Evolutionary conservation across 2,888 invertebrate genomes (phyloP), one percentile per base, ranked within the genome.

Genomic region (Trachelus stipa): DNA sequence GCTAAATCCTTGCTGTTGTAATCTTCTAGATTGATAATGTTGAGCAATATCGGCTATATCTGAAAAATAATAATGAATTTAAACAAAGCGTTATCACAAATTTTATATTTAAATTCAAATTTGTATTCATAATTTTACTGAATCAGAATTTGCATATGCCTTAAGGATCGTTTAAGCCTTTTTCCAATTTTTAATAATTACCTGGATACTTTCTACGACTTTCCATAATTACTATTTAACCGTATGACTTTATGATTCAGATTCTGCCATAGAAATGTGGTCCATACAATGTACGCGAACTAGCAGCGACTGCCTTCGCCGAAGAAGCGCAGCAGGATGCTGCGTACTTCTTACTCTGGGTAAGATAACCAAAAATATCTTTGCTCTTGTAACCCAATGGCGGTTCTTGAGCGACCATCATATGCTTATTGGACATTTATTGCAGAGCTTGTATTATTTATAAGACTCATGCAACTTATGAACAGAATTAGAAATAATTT

Each of bases 311-410:
- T 56, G 56, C 9, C 23, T 77, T 12, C 23, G 31, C 11, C 69
- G 56, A 73, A 33, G 30, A 77, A 74, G 75, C 34, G 69, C 37
- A 31, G 71, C 56, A 15, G 75, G 69, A 74, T 77, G 69, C 69
- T 69, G 37, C 75, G 40, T 77, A 74, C 77, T 23, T 56, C 74
- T 75, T 77, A 69, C 69, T 40, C 40, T 40, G 34, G 68, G 74
- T 68, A 56, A 56, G 56, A 74, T 77, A 77, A 83, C 84, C 85
- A 85, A 85, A 85, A 85, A 85, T 85, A 85, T 83, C 82, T 78
- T 76, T 35, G 35, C 85, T 80, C 82, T 83, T 81, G 78, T 76
- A 82, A 35, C 74, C 74, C 79, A 73, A 56, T 56, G 23, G 23
- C 23, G 56, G 23, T 56, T 56, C 56, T 56, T 56, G 56, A 56